Evolutionary conservation across 2,888 invertebrate species (phyloP), one percentile per base, ranked within the genome.

Genomic region (Dolichomitus sp.): DNA sequence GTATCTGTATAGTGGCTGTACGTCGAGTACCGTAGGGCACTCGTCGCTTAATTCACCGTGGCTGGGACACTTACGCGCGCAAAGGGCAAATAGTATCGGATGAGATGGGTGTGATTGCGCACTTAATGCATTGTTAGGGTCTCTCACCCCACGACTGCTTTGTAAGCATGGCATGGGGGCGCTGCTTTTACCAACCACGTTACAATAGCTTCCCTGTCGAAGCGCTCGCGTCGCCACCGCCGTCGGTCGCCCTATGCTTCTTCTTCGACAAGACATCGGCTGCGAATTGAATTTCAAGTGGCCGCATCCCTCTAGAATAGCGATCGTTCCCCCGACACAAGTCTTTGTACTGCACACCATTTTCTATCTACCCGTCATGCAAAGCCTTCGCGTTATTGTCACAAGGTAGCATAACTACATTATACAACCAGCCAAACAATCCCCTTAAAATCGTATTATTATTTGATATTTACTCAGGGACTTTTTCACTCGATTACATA

Each of bases 21-120:
- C 57, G 33, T 59, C 57, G 57, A 59, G 57, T 59, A 59, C 57
- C 19, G 14, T 40, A 73, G 63, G 78, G 70, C 84, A 83, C 83
- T 87, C 84, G 88, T 90, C 89, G 89, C 17, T 91, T 90, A 92
- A 92, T 92, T 91, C 92, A 90, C 87, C 87, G 87, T 70, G 61
- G 80, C 90, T 33, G 57, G 89, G 88, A 90, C 89, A 89, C 91
- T 91, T 90, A 89, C 85, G 89, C 75, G 77, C 90, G 92, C 89
- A 93, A 92, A 93, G 92, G 92, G 93, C 93, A 93, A 93, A 93
- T 93, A 93, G 92, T 93, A 93, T 93, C 93, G 93, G 93, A 93
- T 93, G 93, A 93, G 93, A 93, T 93, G 93, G 93, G 91, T 92
- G 93, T 93, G 93, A 93, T 93, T 93, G 93, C 93, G 93, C 93